Evolutionary conservation across 2,797 vertebrate species (phyloP).

Genomic region (Atherinosoma microstoma): DNA sequence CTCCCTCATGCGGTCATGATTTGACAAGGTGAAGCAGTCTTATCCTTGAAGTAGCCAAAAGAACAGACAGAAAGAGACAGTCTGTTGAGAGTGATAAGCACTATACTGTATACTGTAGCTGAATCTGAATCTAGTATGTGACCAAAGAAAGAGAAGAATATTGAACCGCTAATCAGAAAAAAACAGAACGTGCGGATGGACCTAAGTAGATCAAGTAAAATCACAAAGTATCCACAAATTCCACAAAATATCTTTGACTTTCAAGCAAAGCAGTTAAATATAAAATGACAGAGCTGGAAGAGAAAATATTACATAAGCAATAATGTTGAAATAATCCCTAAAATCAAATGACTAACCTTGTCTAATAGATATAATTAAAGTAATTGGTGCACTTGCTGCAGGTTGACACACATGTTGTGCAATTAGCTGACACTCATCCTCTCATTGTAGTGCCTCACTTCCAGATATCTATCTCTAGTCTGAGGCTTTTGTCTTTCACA

Average conservation of each 20-base stretch:
- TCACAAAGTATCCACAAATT: slow-evolving; percentile 1
- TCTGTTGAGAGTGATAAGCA: slow-evolving; percentile 6
- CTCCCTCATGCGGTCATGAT: background rate
- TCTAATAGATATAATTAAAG: background rate
- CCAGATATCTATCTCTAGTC: slow-evolving; percentile 11
- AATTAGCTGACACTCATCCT: background rate
- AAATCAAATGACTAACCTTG: background rate
- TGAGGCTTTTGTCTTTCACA: slow-evolving; percentile 29
- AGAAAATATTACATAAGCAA: background rate
- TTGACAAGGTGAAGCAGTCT: slow-evolving; percentile 15
- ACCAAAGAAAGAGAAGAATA: slow-evolving; percentile 12
- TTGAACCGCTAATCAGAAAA: background rate
- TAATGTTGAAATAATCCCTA: slow-evolving; percentile 1
- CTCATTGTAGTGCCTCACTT: slow-evolving; percentile 4
- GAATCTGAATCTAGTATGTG: slow-evolving; percentile 15
- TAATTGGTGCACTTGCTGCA: background rate
- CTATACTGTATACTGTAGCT: slow-evolving; percentile 3
- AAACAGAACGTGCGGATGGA: background rate
- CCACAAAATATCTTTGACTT: background rate
- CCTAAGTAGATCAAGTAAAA: background rate
- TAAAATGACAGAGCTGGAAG: background rate
- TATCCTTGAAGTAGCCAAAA: slow-evolving; percentile 15
- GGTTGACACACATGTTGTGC: background rate
- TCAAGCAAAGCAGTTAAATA: background rate
- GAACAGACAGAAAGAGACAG: slow-evolving; percentile 9